Percentiles rank a stretch among this genome's conserved stretches.
Evolutionary conservation across 2,797 vertebrate species (phyloP).

Genomic region (Oceanodroma leucorhoa): DNA sequence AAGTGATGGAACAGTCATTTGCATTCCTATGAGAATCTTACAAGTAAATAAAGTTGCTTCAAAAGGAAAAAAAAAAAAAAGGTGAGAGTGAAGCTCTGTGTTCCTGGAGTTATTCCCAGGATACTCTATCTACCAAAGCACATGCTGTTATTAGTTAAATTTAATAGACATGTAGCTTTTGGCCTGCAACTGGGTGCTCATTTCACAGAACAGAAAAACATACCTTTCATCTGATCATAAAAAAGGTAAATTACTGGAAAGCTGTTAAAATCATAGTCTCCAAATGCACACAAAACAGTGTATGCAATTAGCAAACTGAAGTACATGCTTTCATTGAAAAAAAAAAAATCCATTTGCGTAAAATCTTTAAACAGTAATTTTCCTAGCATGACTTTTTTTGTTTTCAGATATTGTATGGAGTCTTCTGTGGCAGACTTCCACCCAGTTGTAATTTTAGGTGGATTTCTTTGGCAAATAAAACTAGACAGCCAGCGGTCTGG

Average conservation of each 20-base stretch:
- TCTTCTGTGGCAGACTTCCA: not conserved
- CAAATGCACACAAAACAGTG: not conserved
- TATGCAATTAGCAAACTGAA: not conserved
- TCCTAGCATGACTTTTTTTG: not conserved
- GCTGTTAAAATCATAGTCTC: not conserved
- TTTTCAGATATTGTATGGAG: not conserved
- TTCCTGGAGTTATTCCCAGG: slow-evolving; percentile 21
- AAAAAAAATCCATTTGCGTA: not conserved
- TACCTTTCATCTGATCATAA: not conserved
- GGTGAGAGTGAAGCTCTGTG: not conserved
- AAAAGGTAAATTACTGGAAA: not conserved
- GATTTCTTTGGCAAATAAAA: not conserved
- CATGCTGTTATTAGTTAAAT: not conserved
- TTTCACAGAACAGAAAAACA: not conserved
- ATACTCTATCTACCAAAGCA: not conserved
- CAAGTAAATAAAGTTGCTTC: slow-evolving; percentile 31
- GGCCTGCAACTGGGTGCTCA: not conserved
- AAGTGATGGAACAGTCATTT: not conserved
- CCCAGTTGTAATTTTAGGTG: not conserved
- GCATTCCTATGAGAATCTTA: slow-evolving; percentile 19
- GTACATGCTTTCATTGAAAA: not conserved
- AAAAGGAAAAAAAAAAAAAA: not conserved
- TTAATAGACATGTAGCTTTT: not conserved
- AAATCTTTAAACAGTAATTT: slow-evolving; percentile 1
- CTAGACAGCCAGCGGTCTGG: not conserved